Conservation (phyloP, 2,797 vertebrate genomes). For the Coracias cyanogaster region DNA sequence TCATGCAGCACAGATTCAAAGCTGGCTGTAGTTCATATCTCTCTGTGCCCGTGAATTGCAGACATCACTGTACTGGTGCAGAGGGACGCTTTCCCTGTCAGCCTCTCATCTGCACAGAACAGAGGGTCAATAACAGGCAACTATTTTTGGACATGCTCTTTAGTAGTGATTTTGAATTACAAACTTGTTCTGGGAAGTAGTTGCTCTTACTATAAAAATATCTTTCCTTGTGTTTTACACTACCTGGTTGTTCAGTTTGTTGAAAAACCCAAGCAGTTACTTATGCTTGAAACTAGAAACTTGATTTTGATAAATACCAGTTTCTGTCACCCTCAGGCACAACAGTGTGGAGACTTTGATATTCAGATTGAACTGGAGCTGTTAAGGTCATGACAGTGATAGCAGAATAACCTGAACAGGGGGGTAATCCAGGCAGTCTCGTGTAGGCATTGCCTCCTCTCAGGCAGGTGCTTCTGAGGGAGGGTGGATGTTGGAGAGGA, state of each 20-base stretch:
- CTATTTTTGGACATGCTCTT: neutral
- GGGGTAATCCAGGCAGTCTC: neutral
- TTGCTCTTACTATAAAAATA: neutral
- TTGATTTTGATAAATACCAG: neutral
- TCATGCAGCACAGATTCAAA: neutral
- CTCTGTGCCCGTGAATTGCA: neutral
- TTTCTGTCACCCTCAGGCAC: neutral
- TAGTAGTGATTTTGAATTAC: neutral
- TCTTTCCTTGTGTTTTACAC: neutral
- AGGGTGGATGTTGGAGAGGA: neutral
- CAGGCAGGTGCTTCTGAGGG: neutral
- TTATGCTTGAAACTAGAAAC: neutral
- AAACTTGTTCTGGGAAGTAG: neutral
- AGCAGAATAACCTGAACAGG: neutral
- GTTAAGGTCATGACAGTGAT: neutral
- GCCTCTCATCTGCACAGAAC: neutral
- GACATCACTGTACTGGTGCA: accelerated
- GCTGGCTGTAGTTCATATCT: neutral
- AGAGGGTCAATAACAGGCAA: neutral
- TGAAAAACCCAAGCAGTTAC: neutral
- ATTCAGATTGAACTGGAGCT: neutral
- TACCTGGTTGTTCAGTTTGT: neutral
- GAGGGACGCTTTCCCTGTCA: neutral
- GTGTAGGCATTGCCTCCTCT: neutral
- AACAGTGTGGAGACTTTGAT: neutral